Evolutionary conservation across 1,140 invertebrate species (phyloP).

Genomic region (Bombus confusus): DNA sequence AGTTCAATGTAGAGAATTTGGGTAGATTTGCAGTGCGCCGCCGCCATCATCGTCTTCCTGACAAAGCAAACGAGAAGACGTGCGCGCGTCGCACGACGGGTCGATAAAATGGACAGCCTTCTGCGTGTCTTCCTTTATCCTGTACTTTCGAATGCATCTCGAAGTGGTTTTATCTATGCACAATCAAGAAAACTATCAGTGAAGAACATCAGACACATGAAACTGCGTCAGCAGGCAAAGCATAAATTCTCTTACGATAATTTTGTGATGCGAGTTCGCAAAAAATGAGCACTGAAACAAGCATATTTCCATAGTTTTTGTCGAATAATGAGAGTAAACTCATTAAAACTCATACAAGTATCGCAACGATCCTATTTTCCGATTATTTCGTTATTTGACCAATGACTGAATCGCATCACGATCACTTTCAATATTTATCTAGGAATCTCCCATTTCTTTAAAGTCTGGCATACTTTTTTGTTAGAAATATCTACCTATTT

Average conservation of each 20-base stretch:
- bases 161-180: constrained; percentile 16
- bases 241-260: no score
- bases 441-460: background rate
- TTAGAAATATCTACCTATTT: no score
- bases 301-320: no score
- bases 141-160: constrained; percentile 31
- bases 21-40: constrained; percentile 8
- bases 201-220: background rate
- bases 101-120: constrained; percentile 74
- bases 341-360: background rate
- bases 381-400: background rate
- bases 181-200: background rate
- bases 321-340: background rate
- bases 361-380: background rate
- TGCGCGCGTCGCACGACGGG: constrained; percentile 76
- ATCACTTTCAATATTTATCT: fast-evolving
- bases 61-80: constrained; percentile 40
- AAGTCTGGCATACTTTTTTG: background rate
- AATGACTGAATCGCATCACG: fast-evolving
- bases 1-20: background rate
- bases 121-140: constrained; percentile 38
- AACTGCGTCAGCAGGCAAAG: background rate
- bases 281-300: background rate
- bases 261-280: background rate
- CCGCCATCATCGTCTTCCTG: constrained; percentile 69